phyloP scores from a whole-genome alignment of 2,888 invertebrate species.

The Seira musarum region DNA sequence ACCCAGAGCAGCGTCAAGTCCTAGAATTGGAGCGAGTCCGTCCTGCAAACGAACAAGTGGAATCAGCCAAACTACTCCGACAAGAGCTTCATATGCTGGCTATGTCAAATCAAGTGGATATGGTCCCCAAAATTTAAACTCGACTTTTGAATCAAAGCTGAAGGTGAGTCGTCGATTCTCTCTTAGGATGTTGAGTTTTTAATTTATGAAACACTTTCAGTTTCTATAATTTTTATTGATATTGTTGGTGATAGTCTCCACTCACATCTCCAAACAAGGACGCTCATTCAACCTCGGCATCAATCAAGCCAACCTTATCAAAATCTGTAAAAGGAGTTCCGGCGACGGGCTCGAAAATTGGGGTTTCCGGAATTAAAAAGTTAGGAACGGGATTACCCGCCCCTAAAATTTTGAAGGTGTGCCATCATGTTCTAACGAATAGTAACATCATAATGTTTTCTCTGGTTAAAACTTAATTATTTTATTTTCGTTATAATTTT shows the following conservation, averaged over 20 bases:
- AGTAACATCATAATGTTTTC: neutral
- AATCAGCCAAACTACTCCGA: conserved; percentile 40
- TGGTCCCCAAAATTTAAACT: conserved; percentile 44
- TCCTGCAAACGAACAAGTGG: neutral
- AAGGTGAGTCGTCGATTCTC: neutral
- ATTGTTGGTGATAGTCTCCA: neutral
- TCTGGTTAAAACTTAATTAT: neutral
- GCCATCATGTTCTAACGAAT: no score
- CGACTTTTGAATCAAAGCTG: conserved; percentile 33
- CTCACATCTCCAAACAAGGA: neutral
- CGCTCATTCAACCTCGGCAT: neutral
- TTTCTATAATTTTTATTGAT: neutral
- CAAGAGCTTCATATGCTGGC: conserved; percentile 40
- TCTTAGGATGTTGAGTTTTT: neutral
- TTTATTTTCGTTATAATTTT: neutral
- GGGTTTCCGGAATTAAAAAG: neutral
- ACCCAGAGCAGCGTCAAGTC: conserved; percentile 58
- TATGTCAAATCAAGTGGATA: conserved; percentile 60
- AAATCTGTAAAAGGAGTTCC: conserved; percentile 31
- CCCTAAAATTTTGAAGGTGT: neutral
- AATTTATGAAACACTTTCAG: neutral
- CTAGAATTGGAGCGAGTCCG: conserved; percentile 31
- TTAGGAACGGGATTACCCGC: neutral
- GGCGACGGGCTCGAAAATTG: no score
- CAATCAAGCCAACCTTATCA: conserved; percentile 25